A percentile compares a stretch with the other conserved stretches of the same genome.
Conservation (phyloP, 37 sponge, comb jelly and placozoan species). For the Theonella swinhoei region DNA sequence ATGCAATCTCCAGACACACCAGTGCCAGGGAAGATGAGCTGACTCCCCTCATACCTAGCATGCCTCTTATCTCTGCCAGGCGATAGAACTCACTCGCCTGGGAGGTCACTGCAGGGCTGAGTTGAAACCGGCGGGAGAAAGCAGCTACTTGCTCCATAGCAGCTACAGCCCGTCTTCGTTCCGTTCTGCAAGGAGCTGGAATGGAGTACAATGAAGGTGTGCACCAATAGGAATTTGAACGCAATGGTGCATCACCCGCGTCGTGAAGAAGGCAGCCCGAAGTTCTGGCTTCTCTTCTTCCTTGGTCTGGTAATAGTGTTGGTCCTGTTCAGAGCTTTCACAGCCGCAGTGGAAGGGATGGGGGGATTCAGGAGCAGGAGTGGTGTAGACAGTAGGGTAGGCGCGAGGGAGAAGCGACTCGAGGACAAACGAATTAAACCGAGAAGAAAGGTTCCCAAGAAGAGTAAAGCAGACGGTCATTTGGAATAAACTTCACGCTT, state of each 20-base stretch:
- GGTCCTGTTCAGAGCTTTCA: slow-evolving; percentile 33
- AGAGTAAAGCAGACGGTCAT: no score
- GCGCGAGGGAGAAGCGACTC: background rate
- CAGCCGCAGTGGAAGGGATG: background rate
- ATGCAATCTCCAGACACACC: slow-evolving; percentile 56
- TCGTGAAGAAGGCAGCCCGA: background rate
- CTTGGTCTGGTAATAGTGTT: slow-evolving; percentile 40
- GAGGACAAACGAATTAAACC: background rate
- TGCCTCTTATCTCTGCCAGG: slow-evolving; percentile 52
- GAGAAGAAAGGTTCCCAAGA: background rate
- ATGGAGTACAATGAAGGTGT: no score
- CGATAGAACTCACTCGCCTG: slow-evolving; percentile 55
- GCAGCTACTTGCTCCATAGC: slow-evolving; percentile 8
- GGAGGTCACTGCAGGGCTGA: slow-evolving; percentile 20
- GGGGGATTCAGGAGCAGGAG: background rate
- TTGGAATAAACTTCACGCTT: no score
- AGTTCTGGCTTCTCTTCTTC: slow-evolving; percentile 51
- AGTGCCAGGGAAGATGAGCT: slow-evolving; percentile 31
- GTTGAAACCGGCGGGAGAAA: slow-evolving; percentile 18
- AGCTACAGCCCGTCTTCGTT: no score
- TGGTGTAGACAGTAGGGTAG: background rate
- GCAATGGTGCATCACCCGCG: background rate
- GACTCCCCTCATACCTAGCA: background rate
- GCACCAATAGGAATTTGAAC: background rate
- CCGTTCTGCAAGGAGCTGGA: no score